Base-by-base conservation (phyloP, 2,888 invertebrate genomes). In the Dasysyrphus albostriatus region DNA sequence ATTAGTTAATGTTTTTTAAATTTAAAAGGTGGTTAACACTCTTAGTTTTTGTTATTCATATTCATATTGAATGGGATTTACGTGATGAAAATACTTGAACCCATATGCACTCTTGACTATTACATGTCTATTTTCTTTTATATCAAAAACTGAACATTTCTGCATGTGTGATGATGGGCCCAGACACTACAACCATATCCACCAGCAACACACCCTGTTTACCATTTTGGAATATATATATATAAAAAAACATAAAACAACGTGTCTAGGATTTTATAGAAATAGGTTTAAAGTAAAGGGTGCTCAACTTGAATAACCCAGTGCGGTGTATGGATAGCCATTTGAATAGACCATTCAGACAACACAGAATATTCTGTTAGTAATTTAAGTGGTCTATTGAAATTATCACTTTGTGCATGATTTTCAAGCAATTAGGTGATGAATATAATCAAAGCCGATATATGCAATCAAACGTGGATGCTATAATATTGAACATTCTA, bases 1-100 rank as follows among this genome's bases (percentile, higher is more conserved):
- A 63, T 69, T 56, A 63, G 56, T 56, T 49, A 74, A 69, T 49
- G 37, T 39, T 29, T 65, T 59, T 42, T 69, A 16, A 54, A 44
- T 61, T 69, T 74, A 49, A 54, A 61, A 63, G 76, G 72, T 67
- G 37, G 65, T 70, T 59, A 59, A 54, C 58, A 65, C 59, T 58
- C 7, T 65, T 58, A 44, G n/a, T 24, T 29, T n/a, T 29, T 39
- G 58, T 32, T 59, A 75, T 76, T 84, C 81, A 81, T 81, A 84
- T 80, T 84, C 72, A 80, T 58, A 76, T 84, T 54, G 65, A 59
- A 76, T 76, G 16, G 32, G 32, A 51, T 65, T 14, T 67, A 84
- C 84, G 84, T 84, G 84, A 84, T 29, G 54, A 37, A 70, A 84
- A 81, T 84, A 84, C 59, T 47, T 80, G 72, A 81, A 76, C 80